Conservation (phyloP, 2,113 vertebrate species). For the Glareola pratincola region DNA sequence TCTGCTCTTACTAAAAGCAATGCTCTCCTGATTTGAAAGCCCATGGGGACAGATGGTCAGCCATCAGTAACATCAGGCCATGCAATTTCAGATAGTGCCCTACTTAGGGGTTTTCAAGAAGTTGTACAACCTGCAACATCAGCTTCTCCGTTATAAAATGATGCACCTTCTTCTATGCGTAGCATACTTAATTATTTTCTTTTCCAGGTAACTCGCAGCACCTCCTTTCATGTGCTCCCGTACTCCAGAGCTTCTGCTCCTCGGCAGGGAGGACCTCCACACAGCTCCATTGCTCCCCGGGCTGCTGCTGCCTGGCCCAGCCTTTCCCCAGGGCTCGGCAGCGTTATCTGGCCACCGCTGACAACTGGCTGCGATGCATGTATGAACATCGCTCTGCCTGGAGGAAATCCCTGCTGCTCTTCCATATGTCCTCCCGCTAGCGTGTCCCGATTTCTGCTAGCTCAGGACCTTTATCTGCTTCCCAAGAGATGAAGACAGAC, state of each 20-base stretch:
- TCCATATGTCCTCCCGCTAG: background rate
- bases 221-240: background rate
- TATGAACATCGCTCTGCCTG: background rate
- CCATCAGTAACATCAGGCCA: background rate
- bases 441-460: background rate
- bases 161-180: background rate
- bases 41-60: background rate
- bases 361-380: background rate
- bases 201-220: background rate
- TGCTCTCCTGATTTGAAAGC: slow-evolving; percentile 24
- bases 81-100: slow-evolving; percentile 12
- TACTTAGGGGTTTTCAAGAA: background rate
- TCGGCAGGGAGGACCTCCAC: background rate
- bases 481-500: background rate
- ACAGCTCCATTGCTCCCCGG: background rate
- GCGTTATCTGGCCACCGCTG: background rate
- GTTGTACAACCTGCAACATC: background rate
- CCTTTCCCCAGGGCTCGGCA: background rate
- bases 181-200: background rate
- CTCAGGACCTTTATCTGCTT: background rate
- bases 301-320: background rate
- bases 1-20: background rate
- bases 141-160: background rate
- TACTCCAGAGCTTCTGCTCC: background rate
- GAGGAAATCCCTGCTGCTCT: slow-evolving; percentile 28